Evolutionary conservation across 2,888 invertebrate species (phyloP).

Genomic region (Agrochola lychnidis): DNA sequence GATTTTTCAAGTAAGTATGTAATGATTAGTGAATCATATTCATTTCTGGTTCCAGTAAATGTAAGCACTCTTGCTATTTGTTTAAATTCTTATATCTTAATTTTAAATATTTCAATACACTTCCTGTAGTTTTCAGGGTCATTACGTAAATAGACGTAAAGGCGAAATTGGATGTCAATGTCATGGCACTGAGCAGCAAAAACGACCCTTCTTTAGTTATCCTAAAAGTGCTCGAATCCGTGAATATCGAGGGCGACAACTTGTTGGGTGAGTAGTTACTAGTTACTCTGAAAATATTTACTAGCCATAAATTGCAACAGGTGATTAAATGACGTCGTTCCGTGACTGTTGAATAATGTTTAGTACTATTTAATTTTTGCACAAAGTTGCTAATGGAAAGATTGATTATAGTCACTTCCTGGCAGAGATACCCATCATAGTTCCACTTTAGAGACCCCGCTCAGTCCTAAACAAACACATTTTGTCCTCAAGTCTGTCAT

Average conservation of each 20-base stretch:
- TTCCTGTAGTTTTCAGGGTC: constrained; percentile 88
- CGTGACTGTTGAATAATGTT: too few relatives aligned
- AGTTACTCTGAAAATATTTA: background rate
- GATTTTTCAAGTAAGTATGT: constrained; percentile 72
- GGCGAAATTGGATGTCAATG: constrained; percentile 80
- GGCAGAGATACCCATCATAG: too few relatives aligned
- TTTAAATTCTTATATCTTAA: background rate
- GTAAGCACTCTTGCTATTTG: background rate
- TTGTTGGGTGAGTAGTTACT: constrained; percentile 92
- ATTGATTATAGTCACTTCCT: too few relatives aligned
- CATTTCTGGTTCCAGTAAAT: background rate
- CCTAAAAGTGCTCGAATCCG: constrained; percentile 88
- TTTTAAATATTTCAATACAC: constrained; percentile 31
- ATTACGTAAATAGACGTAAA: constrained; percentile 85
- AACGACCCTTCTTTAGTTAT: constrained; percentile 82
- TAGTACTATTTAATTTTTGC: too few relatives aligned
- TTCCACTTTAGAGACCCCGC: too few relatives aligned
- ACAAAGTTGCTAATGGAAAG: too few relatives aligned
- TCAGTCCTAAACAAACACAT: too few relatives aligned
- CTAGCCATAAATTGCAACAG: background rate
- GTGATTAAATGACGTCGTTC: background rate
- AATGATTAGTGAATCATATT: background rate
- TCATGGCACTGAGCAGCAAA: constrained; percentile 75
- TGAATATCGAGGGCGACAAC: constrained; percentile 93
- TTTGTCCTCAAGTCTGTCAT: too few relatives aligned